phyloP scores from a whole-genome alignment of 2,888 invertebrate species.

The Thysanoteuthis rhombus region DNA sequence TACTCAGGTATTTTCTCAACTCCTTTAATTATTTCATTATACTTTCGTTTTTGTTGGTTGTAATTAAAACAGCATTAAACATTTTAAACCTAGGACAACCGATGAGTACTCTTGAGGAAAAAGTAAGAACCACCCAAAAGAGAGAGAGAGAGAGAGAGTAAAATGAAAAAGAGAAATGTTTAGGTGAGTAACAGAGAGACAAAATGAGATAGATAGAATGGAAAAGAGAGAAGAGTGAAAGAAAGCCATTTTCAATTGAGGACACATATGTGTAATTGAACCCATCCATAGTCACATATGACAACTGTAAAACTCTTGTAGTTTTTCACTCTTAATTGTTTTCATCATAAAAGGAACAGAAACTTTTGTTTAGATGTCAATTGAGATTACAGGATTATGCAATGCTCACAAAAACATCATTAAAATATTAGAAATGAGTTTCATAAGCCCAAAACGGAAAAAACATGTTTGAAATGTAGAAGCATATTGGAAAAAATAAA shows the following conservation, averaged over 20 bases:
- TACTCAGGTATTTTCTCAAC: background rate
- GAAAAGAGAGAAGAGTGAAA: too few relatives aligned
- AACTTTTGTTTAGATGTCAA: background rate
- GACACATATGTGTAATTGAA: background rate
- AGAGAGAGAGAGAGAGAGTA: background rate
- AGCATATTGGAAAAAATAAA: too few relatives aligned
- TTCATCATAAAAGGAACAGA: background rate
- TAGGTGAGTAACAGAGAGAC: too few relatives aligned
- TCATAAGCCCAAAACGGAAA: background rate
- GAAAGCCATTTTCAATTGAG: background rate
- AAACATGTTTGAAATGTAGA: background rate
- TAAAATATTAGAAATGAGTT: background rate
- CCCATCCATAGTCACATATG: background rate
- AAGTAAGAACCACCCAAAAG: background rate
- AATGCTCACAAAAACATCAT: background rate
- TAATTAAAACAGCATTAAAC: background rate
- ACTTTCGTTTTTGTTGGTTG: background rate
- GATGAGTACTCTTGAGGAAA: background rate
- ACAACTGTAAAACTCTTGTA: background rate
- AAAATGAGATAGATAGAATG: too few relatives aligned
- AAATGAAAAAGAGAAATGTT: too few relatives aligned
- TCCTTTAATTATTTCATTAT: background rate
- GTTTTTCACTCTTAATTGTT: background rate
- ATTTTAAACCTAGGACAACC: background rate
- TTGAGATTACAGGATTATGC: background rate